phyloP scores from a whole-genome alignment of 2,113 vertebrate species.

The Poecilia latipinna region DNA sequence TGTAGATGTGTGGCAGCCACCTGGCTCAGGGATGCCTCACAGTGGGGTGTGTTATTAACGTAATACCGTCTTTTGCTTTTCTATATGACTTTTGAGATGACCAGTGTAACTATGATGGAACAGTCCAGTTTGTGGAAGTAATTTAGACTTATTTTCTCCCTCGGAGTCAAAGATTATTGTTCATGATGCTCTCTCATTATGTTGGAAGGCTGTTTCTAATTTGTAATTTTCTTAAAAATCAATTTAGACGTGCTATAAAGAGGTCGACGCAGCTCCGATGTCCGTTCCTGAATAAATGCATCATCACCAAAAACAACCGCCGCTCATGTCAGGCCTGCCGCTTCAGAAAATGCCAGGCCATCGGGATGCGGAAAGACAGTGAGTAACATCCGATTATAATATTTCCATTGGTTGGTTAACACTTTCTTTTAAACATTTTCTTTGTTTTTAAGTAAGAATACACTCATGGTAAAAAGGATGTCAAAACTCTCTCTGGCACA shows the following conservation, averaged over 20 bases:
- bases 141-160: too few species aligned
- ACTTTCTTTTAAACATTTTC: too few species aligned
- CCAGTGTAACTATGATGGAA: background rate
- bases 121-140: too few species aligned
- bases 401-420: background rate
- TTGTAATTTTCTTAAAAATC: background rate
- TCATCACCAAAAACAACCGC: conserved; percentile 57
- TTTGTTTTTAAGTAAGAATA: too few species aligned
- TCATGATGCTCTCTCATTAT: conserved; percentile 10
- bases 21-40: background rate
- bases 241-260: conserved; percentile 58
- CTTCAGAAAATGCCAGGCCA: conserved; percentile 55
- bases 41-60: background rate
- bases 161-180: background rate
- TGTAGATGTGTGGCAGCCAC: background rate
- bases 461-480: too few species aligned
- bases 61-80: background rate
- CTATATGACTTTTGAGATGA: background rate
- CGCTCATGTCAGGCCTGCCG: conserved; percentile 60
- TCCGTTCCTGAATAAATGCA: conserved; percentile 47
- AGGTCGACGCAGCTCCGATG: conserved; percentile 34
- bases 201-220: conserved; percentile 11
- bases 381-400: conserved; percentile 13
- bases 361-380: conserved; percentile 61
- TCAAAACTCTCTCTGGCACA: too few species aligned